Evolutionary conservation across 2,113 vertebrate species (phyloP), one percentile per base, ranked within the genome.

Genomic region (Periophthalmodon schlosseri): DNA sequence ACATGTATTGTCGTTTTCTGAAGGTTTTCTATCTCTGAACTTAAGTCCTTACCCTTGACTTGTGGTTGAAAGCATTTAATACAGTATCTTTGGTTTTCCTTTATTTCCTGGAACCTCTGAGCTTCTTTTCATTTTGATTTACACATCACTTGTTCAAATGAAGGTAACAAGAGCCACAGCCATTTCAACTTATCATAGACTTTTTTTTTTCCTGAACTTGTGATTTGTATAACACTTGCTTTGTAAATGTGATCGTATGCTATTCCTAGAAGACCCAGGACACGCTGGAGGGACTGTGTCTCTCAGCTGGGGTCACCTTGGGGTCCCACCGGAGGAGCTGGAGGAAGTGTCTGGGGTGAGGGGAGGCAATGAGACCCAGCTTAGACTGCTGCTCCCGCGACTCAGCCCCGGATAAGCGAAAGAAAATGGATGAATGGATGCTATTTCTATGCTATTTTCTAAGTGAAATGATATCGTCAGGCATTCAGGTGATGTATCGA

Each of bases 401-500:
- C n/a, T n/a, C n/a, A n/a, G n/a, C n/a, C n/a, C n/a, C n/a, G n/a
- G n/a, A n/a, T n/a, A n/a, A n/a, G n/a, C n/a, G 28, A 3, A 28
- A 28, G 28, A 28, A 28, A 28, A 28, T 28, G 28, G 28, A 28
- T 28, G 28, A 3, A 28, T 28, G 28, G 28, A 28, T 28, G 28
- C 28, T 28, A 28, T 28, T 28, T 28, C 28, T 28, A 28, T 28
- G 28, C 28, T 61, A 28, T 52, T 52, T 20, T 20, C 16, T 52
- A 7, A 52, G 49, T 5, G 49, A 52, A 52, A 18, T 6, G 16
- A 52, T 20, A 20, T 52, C 6, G 49, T 44, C 39, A 44, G 10
- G 39, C 39, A 44, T 44, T 56, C 68, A 84, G 76, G 82, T 78
- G 72, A 3, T 28, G 8, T 44, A 21, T 52, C 16, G 70, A 4